These are phyloP conservation scores for Strix uralensis DNA, from an alignment of 2,113 vertebrate species.

Conservation along the genomic window DNA sequence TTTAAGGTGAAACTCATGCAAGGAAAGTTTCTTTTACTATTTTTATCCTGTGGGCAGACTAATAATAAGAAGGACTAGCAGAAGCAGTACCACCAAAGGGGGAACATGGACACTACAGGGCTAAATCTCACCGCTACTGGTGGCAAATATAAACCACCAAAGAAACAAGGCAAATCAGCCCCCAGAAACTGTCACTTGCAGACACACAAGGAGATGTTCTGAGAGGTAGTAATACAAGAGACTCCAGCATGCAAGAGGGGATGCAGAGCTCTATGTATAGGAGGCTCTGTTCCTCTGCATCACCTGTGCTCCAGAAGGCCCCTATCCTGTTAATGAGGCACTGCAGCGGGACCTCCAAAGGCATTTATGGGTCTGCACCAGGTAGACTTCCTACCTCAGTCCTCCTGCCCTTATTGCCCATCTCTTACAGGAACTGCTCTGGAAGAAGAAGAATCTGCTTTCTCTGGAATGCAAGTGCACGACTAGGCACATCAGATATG, in stretches of 20 bases:
- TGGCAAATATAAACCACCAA: background rate
- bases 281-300: background rate
- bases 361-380: background rate
- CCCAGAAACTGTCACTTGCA: background rate
- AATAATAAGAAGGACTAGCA: background rate
- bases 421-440: background rate
- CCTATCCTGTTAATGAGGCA: background rate
- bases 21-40: background rate
- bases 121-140: background rate
- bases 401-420: background rate
- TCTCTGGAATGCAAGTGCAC: background rate
- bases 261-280: background rate
- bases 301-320: fast-evolving
- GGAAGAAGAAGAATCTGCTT: background rate
- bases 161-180: background rate
- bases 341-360: fast-evolving
- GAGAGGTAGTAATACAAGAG: background rate
- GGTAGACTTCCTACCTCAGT: background rate
- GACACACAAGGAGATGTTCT: fast-evolving
- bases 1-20: background rate
- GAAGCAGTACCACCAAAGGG: background rate
- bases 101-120: background rate
- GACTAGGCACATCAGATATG: background rate
- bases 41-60: background rate
- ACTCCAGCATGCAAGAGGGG: background rate